Conservation (phyloP, 2,888 invertebrate species). For the Pseudococcus viburni region DNA sequence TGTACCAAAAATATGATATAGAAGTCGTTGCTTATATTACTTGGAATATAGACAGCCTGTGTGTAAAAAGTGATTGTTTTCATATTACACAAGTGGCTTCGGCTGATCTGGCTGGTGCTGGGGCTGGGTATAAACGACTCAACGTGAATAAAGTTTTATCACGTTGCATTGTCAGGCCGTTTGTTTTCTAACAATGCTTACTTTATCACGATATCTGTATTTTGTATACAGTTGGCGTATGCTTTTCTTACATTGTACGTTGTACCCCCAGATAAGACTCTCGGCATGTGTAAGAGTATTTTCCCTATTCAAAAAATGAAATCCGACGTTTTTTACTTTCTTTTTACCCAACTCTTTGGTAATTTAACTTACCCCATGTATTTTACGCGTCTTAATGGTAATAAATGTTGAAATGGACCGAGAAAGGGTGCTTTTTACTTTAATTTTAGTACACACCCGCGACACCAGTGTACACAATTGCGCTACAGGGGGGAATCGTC, state of each 20-base stretch:
- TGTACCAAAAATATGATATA: not conserved
- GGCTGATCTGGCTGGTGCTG: not conserved
- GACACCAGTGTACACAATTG: slow-evolving; percentile 20
- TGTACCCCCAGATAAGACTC: slow-evolving; percentile 1
- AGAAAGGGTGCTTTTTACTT: slow-evolving; percentile 13
- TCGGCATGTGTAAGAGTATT: not conserved
- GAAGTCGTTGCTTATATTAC: not conserved
- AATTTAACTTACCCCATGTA: slow-evolving; percentile 18
- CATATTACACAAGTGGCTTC: slow-evolving; percentile 51
- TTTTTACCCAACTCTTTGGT: not conserved
- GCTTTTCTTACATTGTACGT: not conserved
- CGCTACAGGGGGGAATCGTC: slow-evolving; percentile 17
- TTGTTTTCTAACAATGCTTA: slow-evolving; percentile 39
- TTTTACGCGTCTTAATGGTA: not conserved
- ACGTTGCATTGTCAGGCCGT: slow-evolving; percentile 52
- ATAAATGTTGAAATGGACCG: slow-evolving; percentile 14
- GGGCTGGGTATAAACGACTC: not conserved
- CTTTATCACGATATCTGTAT: slow-evolving; percentile 24
- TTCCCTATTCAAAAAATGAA: not conserved
- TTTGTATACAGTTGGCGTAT: not conserved
- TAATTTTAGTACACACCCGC: not conserved
- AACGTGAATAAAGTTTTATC: slow-evolving; percentile 49
- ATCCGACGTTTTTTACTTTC: not conserved
- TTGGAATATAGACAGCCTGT: not conserved
- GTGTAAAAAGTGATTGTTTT: slow-evolving; percentile 47